Conservation (phyloP, 2,888 invertebrate genomes). For the Noctua fimbriata region DNA sequence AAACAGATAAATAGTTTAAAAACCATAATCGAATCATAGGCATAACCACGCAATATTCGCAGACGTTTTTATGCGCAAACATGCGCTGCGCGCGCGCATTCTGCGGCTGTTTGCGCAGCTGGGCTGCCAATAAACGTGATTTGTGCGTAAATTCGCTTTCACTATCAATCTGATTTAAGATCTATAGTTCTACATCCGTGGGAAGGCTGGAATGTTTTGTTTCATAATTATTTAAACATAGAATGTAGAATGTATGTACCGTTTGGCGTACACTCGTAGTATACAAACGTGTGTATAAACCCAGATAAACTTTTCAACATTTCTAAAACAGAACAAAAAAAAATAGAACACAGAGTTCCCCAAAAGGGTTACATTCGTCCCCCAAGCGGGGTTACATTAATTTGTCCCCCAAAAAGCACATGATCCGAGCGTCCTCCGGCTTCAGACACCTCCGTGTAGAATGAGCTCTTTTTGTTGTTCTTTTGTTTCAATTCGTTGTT, state of each 20-base stretch:
- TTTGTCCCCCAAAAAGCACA: conserved; percentile 25
- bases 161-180: conserved; percentile 59
- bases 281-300: conserved; percentile 36
- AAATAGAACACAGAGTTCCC: background rate
- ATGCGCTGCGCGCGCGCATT: conserved; percentile 6
- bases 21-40: conserved; percentile 1
- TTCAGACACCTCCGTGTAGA: conserved; percentile 29
- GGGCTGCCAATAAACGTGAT: conserved; percentile 52
- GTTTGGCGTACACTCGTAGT: conserved; percentile 30
- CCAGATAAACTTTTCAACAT: background rate
- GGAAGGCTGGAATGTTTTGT: conserved; percentile 40
- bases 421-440: conserved; percentile 29
- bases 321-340: background rate
- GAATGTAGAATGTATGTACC: conserved; percentile 1
- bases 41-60: conserved; percentile 8
- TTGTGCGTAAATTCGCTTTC: conserved; percentile 54
- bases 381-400: background rate
- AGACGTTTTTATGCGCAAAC: conserved; percentile 7
- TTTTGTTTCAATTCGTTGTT: conserved; percentile 29
- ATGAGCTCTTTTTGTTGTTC: conserved; percentile 10
- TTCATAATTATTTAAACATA: conserved; percentile 29
- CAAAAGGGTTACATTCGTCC: conserved; percentile 11
- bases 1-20: background rate
- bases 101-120: conserved; percentile 49
- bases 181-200: conserved; percentile 38